Conservation (phyloP, 1,140 invertebrate species). For the Brevipalpus yothersi region DNA sequence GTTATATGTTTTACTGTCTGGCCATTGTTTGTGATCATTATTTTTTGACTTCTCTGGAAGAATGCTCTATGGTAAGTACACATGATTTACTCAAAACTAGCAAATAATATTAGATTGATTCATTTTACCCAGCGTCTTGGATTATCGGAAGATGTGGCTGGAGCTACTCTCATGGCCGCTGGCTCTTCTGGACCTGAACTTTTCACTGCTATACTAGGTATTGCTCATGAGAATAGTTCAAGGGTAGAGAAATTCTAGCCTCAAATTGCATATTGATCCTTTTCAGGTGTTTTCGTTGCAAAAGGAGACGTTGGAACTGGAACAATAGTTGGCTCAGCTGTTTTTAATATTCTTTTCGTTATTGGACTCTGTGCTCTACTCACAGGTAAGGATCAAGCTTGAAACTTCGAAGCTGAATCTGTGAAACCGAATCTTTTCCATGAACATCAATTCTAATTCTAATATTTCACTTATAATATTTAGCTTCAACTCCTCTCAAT, state of each 20-base stretch:
- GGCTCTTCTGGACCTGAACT: conserved; percentile 18
- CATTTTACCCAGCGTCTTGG: conserved; percentile 13
- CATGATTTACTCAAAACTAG: background rate
- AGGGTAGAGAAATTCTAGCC: background rate
- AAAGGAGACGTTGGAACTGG: conserved; percentile 20
- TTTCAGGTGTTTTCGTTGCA: conserved; percentile 16
- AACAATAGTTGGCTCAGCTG: conserved; percentile 20
- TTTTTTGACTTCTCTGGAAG: conserved; percentile 17
- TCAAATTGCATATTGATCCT: conserved; percentile 1
- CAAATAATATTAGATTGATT: background rate
- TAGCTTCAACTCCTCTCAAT: conserved; percentile 5
- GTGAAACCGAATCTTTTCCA: background rate
- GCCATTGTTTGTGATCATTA: conserved; percentile 19
- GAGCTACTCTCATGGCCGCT: conserved; percentile 19
- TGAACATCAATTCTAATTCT: background rate
- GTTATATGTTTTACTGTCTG: conserved; percentile 22
- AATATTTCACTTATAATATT: background rate
- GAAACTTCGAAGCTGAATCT: background rate
- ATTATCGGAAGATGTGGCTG: conserved; percentile 17
- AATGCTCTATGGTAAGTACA: conserved; percentile 14
- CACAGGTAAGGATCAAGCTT: conserved; percentile 13
- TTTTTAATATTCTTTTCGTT: conserved; percentile 21
- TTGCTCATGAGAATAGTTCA: background rate
- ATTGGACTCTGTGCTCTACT: conserved; percentile 19
- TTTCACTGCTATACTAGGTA: conserved; percentile 17